A percentile compares a stretch with the other conserved stretches of the same genome.
phyloP scores from a whole-genome alignment of 92 coral and sea anemone species.

The Scolanthus callimorphus region DNA sequence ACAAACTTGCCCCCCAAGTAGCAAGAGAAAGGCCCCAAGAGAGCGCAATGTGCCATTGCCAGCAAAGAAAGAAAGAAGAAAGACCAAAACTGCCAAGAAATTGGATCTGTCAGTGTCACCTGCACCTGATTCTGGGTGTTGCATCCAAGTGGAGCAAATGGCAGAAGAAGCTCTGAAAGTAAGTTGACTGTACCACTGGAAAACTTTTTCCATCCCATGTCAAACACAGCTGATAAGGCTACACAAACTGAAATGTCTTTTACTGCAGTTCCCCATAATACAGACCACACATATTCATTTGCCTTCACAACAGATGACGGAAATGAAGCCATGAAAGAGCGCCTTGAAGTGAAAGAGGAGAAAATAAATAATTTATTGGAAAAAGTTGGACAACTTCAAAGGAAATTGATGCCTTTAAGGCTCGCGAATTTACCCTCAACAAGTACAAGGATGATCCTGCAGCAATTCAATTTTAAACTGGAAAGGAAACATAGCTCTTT shows the following conservation, averaged over 20 bases:
- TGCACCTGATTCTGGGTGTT: too few species aligned
- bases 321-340: constrained; percentile 26
- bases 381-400: constrained; percentile 40
- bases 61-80: constrained; percentile 5
- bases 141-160: too few species aligned
- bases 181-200: too few species aligned
- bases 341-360: constrained; percentile 43
- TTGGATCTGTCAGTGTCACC: too few species aligned
- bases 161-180: too few species aligned
- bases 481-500: constrained; percentile 24
- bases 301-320: constrained; percentile 14
- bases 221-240: too few species aligned
- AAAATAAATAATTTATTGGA: constrained; percentile 6
- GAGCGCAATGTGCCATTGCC: constrained; percentile 5
- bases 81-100: too few species aligned
- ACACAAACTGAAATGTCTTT: constrained; percentile 39
- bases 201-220: too few species aligned
- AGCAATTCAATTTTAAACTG: constrained; percentile 47
- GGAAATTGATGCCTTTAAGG: constrained; percentile 39
- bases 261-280: constrained; percentile 16
- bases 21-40: constrained; percentile 16
- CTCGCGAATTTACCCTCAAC: constrained; percentile 30
- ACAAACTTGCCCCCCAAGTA: constrained; percentile 7
- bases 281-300: constrained; percentile 40
- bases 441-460: constrained; percentile 35